Conservation (phyloP, 2,797 vertebrate species). For the Neostethus bicornis region DNA sequence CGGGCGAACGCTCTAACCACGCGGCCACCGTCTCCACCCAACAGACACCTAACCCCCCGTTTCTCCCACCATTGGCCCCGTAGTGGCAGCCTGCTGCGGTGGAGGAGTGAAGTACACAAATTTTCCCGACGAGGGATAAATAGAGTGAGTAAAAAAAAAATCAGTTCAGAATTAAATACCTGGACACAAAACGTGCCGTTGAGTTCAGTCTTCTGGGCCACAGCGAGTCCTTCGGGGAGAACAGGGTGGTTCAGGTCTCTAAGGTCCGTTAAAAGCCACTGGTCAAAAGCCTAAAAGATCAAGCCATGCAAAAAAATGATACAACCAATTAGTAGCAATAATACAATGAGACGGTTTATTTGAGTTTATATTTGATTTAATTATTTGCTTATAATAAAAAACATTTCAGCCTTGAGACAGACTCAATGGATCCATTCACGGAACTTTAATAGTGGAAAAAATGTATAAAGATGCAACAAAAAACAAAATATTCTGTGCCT, state of each 20-base stretch:
- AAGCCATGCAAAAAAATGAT: slow-evolving; percentile 1
- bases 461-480: slow-evolving; percentile 1
- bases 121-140: background rate
- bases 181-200: slow-evolving; percentile 89
- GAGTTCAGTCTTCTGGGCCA: slow-evolving; percentile 84
- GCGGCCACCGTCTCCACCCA: too few species aligned
- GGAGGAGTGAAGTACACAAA: too few species aligned
- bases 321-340: background rate
- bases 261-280: slow-evolving; percentile 95
- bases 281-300: slow-evolving; percentile 83
- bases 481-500: background rate
- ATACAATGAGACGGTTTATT: background rate
- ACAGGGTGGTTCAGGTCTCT: slow-evolving; percentile 87
- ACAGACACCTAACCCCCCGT: too few species aligned
- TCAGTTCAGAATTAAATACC: slow-evolving; percentile 56
- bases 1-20: too few species aligned
- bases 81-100: too few species aligned
- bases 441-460: slow-evolving; percentile 8
- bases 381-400: background rate
- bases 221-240: slow-evolving; percentile 85
- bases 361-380: slow-evolving; percentile 5
- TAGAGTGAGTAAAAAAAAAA: background rate
- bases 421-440: background rate
- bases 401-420: background rate
- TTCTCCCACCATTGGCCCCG: too few species aligned